A percentile compares a stretch with the other conserved stretches of the same genome.
Evolutionary conservation across 2,113 vertebrate genomes (phyloP).

Genomic region (Australoheros scitulus): DNA sequence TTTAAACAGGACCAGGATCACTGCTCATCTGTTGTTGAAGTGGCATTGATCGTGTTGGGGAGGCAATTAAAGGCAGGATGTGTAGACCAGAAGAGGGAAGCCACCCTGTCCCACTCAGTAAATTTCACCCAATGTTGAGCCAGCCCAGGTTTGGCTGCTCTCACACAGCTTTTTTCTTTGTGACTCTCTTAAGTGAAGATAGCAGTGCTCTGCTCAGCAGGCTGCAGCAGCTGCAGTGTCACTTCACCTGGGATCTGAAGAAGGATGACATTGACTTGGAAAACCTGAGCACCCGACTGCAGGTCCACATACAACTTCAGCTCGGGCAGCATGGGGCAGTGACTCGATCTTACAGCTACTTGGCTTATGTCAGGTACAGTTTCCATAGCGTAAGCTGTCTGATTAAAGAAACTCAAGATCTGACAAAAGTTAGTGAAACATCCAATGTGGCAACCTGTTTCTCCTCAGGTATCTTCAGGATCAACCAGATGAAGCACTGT

Average conservation of each 20-base stretch:
- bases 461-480: conserved; percentile 15
- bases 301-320: background rate
- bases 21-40: too few relatives aligned
- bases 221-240: conserved; percentile 20
- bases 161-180: background rate
- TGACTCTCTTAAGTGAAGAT: background rate
- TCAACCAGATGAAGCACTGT: background rate
- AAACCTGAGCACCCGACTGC: background rate
- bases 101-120: too few relatives aligned
- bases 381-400: background rate
- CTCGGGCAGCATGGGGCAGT: background rate
- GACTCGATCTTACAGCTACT: background rate
- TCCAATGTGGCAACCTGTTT: background rate
- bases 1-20: too few relatives aligned
- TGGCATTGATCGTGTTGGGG: too few relatives aligned
- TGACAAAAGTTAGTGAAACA: background rate
- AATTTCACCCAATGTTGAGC: too few relatives aligned
- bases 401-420: background rate
- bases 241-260: conserved; percentile 19
- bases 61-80: too few relatives aligned
- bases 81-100: too few relatives aligned
- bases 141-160: too few relatives aligned
- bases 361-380: conserved; percentile 18
- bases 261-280: background rate
- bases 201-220: background rate